A percentile compares a stretch with the other conserved stretches of the same genome.
Conservation (phyloP, 2,113 vertebrate genomes). For the Cephalopterus ornatus region DNA sequence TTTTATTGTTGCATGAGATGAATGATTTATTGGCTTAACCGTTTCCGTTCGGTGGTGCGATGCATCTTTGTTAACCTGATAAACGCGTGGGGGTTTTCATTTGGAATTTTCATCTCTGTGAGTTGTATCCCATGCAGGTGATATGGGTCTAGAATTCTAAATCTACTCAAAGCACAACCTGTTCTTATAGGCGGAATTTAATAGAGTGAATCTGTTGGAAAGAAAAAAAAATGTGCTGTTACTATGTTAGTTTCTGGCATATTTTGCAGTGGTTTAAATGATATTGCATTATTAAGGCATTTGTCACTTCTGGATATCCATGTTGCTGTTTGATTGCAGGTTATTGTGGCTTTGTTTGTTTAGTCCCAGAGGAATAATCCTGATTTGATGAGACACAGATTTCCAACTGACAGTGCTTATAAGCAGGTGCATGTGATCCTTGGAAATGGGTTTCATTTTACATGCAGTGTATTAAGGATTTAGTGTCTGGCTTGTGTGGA, state of each 20-base stretch:
- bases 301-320: neutral
- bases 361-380: neutral
- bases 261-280: neutral
- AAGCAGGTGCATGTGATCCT: neutral
- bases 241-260: neutral
- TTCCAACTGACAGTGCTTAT: neutral
- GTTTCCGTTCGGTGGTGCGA: neutral
- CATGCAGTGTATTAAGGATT: neutral
- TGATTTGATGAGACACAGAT: neutral
- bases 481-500: neutral
- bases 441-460: conserved; percentile 7
- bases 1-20: neutral
- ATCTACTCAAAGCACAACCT: neutral
- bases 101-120: neutral
- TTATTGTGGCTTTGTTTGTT: neutral
- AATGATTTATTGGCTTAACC: conserved; percentile 1
- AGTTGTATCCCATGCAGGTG: neutral
- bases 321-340: neutral
- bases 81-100: neutral
- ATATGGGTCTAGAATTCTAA: neutral
- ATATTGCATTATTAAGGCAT: neutral
- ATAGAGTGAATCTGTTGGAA: neutral
- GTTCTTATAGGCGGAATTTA: neutral
- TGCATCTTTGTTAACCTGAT: neutral
- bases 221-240: neutral